These are phyloP conservation scores for Thaumatotibia leucotreta DNA, from an alignment of 1,140 invertebrate genomes.

Conservation along the genomic window DNA sequence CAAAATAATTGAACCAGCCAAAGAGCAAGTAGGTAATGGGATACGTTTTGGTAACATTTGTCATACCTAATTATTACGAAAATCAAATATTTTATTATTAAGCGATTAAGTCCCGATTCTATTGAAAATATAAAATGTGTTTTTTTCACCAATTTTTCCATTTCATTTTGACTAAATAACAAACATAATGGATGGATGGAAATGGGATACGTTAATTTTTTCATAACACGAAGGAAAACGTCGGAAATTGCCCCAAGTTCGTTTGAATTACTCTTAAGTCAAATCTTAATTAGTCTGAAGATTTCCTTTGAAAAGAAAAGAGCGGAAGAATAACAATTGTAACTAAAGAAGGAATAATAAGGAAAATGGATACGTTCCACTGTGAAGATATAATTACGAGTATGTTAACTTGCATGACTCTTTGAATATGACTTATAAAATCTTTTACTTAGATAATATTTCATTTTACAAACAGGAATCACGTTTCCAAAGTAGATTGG, in stretches of 20 bases:
- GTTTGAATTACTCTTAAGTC: neutral
- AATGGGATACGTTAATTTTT: no score
- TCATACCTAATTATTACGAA: no score
- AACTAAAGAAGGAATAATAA: neutral
- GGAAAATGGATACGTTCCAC: neutral
- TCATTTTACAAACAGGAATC: neutral
- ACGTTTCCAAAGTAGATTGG: no score
- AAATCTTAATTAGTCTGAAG: constrained; percentile 6
- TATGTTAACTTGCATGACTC: neutral
- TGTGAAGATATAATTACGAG: neutral
- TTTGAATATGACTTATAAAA: neutral
- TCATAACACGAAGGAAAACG: neutral
- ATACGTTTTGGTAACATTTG: no score
- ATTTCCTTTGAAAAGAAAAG: constrained; percentile 7
- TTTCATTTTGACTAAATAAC: neutral
- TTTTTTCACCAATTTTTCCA: no score
- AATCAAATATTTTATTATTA: no score
- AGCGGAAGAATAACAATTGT: neutral
- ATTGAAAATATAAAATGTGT: no score
- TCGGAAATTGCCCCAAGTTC: neutral
- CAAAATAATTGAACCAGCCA: no score
- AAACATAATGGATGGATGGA: no score
- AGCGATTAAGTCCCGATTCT: no score
- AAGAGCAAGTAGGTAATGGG: no score
- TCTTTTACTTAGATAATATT: neutral